Evolutionary conservation across 2,797 vertebrate genomes (phyloP).

Genomic region (Eleutherodactylus coqui): DNA sequence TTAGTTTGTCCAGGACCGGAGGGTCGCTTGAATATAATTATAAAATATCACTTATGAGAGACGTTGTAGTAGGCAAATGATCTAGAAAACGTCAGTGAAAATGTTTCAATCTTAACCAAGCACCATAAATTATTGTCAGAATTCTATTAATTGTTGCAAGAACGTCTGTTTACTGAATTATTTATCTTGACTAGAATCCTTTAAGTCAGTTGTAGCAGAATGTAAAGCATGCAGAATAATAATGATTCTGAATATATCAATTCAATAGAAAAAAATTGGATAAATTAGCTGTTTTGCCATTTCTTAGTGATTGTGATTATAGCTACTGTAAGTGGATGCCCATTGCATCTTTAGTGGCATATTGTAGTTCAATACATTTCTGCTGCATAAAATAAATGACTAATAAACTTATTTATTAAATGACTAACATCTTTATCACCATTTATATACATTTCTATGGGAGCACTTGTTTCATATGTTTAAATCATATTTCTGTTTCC

Average conservation of each 20-base stretch:
- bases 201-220: too few species aligned
- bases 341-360: background rate
- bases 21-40: too few species aligned
- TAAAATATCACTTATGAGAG: too few species aligned
- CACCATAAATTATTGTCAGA: too few species aligned
- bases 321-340: background rate
- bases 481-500: conserved; percentile 19
- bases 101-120: too few species aligned
- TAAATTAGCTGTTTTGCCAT: background rate
- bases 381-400: background rate
- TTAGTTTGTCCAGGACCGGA: too few species aligned
- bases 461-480: background rate
- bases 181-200: too few species aligned
- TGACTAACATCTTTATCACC: too few species aligned
- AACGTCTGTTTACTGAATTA: too few species aligned
- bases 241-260: background rate
- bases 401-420: background rate
- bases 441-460: background rate
- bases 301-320: background rate
- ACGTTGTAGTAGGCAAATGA: too few species aligned
- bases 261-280: background rate
- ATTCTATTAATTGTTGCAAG: too few species aligned
- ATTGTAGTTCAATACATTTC: background rate
- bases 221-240: background rate
- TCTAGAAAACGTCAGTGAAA: too few species aligned